Conservation (phyloP, 2,888 invertebrate species). For the Fragum whitleyi region DNA sequence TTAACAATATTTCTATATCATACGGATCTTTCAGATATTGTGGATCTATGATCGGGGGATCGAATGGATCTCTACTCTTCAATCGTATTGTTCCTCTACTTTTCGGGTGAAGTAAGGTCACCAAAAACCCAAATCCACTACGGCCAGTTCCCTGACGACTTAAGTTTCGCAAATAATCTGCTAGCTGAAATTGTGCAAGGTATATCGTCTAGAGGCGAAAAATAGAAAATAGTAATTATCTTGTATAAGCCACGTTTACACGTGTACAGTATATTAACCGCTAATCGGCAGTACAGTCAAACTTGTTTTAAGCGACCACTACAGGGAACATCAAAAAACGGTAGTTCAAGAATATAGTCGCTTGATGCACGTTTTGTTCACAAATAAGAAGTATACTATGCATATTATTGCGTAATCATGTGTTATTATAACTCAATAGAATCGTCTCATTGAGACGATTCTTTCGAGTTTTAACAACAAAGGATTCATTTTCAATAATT, state of each 20-base stretch:
- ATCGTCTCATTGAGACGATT: too few relatives aligned
- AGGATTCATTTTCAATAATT: too few relatives aligned
- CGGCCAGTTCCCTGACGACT: neutral
- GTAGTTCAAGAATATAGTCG: too few relatives aligned
- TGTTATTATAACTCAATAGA: too few relatives aligned
- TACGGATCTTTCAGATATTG: slow-evolving; percentile 11
- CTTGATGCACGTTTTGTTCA: too few relatives aligned
- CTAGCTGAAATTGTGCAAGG: neutral
- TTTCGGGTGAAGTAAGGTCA: slow-evolving; percentile 12
- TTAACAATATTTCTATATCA: slow-evolving; percentile 5
- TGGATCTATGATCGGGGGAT: slow-evolving; percentile 5
- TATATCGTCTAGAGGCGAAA: neutral
- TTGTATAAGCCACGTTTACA: neutral
- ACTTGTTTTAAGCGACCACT: too few relatives aligned
- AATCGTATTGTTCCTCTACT: slow-evolving; percentile 17
- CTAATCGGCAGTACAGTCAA: too few relatives aligned
- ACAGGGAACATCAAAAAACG: too few relatives aligned
- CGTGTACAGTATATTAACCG: too few relatives aligned
- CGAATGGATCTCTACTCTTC: slow-evolving; percentile 14
- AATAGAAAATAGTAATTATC: neutral
- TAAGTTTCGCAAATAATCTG: neutral
- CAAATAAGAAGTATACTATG: too few relatives aligned
- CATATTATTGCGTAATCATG: too few relatives aligned
- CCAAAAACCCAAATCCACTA: neutral
- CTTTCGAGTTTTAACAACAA: too few relatives aligned